Conservation (phyloP, 2,888 invertebrate species). For the Acrocera orbiculus region DNA sequence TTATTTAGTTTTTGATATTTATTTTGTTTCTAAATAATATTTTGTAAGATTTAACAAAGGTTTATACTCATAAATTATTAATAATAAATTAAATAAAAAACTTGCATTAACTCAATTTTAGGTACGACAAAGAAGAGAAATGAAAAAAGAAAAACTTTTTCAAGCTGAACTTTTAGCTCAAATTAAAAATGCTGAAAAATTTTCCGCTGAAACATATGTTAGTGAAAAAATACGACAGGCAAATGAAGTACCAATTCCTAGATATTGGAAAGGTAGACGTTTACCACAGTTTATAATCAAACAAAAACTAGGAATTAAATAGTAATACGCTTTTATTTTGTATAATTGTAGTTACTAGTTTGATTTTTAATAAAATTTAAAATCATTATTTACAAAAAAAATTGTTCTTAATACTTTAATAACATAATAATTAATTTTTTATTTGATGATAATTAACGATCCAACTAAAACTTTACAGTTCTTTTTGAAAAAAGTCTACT, state of each 20-base stretch:
- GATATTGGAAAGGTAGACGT: slow-evolving; percentile 38
- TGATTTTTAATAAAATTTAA: too few species aligned
- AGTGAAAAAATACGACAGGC: slow-evolving; percentile 42
- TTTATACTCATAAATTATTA: slow-evolving; percentile 3
- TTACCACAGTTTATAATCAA: slow-evolving; percentile 49
- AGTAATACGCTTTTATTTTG: too few species aligned
- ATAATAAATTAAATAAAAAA: slow-evolving; percentile 1
- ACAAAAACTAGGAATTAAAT: slow-evolving; percentile 45
- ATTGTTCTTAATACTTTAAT: too few species aligned
- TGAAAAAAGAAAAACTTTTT: slow-evolving; percentile 60
- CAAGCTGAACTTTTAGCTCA: slow-evolving; percentile 49
- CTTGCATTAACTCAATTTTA: too few species aligned
- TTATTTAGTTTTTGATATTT: background rate
- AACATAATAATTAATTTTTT: too few species aligned
- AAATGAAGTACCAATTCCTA: slow-evolving; percentile 41
- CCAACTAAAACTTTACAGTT: too few species aligned
- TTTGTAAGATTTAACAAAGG: background rate
- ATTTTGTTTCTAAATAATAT: slow-evolving; percentile 3
- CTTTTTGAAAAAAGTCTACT: too few species aligned
- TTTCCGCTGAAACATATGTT: slow-evolving; percentile 59
- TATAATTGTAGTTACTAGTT: too few species aligned
- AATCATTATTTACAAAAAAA: too few species aligned
- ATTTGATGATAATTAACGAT: too few species aligned
- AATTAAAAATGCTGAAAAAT: slow-evolving; percentile 54
- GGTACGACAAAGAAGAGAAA: slow-evolving; percentile 48